Evolutionary conservation across 2,797 vertebrate species (phyloP), one percentile per base, ranked within the genome.

Genomic region (Etheostoma perlongum): DNA sequence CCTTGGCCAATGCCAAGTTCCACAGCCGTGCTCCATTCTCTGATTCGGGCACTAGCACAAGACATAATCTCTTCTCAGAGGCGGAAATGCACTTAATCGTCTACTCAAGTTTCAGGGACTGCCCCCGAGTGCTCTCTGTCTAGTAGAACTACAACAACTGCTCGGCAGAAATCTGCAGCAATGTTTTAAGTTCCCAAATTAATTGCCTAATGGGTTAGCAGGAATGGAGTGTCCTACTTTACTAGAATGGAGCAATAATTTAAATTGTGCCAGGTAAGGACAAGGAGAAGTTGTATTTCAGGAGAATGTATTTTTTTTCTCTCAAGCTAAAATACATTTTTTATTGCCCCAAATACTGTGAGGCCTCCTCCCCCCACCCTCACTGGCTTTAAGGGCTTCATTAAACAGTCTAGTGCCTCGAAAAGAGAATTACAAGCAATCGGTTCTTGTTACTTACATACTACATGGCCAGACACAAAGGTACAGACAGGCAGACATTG

Each of bases 71-170:
- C 85, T 92, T 91, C 92, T 91, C 92, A 64, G 89, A 90, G 93
- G 90, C 91, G 92, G 88, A 92, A 94, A 93, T 92, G 90, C 92
- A 94, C 91, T 93, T 94, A 93, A 94, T 95, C 94, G 94, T 94
- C 91, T 91, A 91, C 93, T 95, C 91, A 87, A 89, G 91, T 92
- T 92, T 93, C 91, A 83, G 91, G 88, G 84, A 90, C 91, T 92
- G 89, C 86, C 93, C 92, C 89, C 79, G 78, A 94, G 93, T 94
- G 91, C 88, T 88, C 88, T 85, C 76, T 67, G 82, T 88, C 88
- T 89, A 81, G 86, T 84, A 85, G 84, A 92, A 91, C 88, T 88
- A 81, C 76, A 69, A 86, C 84, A 78, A 83, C 88, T 89, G 88
- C 91, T 91, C 89, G 58, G 86, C 83, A 88, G 81, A 88, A 89